Evolutionary conservation across 37 sponge, comb jelly and placozoan genomes (phyloP).

Genomic region (Geodia barretti): DNA sequence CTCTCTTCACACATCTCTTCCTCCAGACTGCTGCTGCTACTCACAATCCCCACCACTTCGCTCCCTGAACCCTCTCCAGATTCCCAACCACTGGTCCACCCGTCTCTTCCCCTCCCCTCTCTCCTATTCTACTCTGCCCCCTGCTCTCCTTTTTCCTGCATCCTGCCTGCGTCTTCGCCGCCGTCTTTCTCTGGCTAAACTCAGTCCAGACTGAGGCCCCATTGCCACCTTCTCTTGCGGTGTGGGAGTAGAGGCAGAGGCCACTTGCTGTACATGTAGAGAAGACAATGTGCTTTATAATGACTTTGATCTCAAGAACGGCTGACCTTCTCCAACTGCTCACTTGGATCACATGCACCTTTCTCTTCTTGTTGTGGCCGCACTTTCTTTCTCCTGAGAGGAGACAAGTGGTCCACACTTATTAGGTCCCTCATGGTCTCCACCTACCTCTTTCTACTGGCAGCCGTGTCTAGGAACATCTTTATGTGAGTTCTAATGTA

Average conservation of each 20-base stretch:
- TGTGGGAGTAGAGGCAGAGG: too few species aligned
- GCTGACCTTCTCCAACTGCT: too few species aligned
- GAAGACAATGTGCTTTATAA: too few species aligned
- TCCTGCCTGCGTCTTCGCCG: constrained; percentile 24
- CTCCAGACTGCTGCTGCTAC: too few species aligned
- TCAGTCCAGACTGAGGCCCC: not conserved
- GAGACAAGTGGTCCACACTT: not conserved
- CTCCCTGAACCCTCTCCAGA: not conserved
- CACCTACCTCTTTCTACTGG: constrained; percentile 24
- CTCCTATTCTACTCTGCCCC: not conserved
- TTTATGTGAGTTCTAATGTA: constrained; percentile 79
- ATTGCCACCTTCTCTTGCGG: not conserved
- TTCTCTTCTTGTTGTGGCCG: too few species aligned
- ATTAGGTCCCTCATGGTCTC: not conserved
- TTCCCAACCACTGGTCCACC: not conserved
- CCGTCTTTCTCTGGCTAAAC: constrained; percentile 41
- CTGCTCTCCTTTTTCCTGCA: not conserved
- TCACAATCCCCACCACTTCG: too few species aligned
- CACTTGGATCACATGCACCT: too few species aligned
- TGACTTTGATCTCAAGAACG: too few species aligned
- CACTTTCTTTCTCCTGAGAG: too few species aligned
- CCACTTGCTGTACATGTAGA: too few species aligned
- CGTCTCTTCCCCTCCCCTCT: not conserved
- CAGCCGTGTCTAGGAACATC: constrained; percentile 70
- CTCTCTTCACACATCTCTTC: not conserved